Conservation (phyloP, 2,888 invertebrate species). For the Drosophila paramelanica region DNA sequence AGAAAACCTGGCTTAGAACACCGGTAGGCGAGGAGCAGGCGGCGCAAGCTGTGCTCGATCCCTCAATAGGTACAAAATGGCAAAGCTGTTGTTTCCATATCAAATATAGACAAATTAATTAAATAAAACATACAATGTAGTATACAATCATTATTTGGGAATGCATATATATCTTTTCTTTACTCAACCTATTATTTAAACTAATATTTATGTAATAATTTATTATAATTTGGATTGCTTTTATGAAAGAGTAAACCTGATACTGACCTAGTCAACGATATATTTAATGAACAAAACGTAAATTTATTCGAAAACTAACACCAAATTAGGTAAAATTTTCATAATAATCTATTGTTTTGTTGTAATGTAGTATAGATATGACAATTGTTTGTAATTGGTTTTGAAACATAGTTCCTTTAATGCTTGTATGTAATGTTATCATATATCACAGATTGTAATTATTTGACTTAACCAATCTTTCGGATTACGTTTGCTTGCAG, state of each 20-base stretch:
- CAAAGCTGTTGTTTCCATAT: conserved; percentile 26
- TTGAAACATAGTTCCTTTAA: conserved; percentile 26
- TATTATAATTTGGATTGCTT: conserved; percentile 13
- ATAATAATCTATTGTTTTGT: not conserved
- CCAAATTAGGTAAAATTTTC: not conserved
- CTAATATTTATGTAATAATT: conserved; percentile 15
- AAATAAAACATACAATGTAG: conserved; percentile 27
- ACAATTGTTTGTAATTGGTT: conserved; percentile 46
- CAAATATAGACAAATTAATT: not conserved
- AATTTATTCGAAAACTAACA: not conserved
- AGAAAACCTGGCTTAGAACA: conserved; percentile 90
- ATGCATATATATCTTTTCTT: conserved; percentile 38
- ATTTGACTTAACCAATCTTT: conserved; percentile 1
- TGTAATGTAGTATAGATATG: conserved; percentile 36
- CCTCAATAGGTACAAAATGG: conserved; percentile 87
- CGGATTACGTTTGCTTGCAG: conserved; percentile 82
- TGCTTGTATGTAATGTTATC: conserved; percentile 18
- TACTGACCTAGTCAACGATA: conserved; percentile 29
- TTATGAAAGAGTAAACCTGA: conserved; percentile 12
- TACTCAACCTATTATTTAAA: conserved; percentile 6
- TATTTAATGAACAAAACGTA: not conserved
- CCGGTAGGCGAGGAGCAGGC: conserved; percentile 89
- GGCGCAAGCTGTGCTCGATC: conserved; percentile 89
- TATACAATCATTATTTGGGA: conserved; percentile 16
- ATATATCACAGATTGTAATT: not conserved